These are phyloP conservation scores for Polydrusus cervinus DNA, from an alignment of 2,888 invertebrate species.

Conservation along the genomic window DNA sequence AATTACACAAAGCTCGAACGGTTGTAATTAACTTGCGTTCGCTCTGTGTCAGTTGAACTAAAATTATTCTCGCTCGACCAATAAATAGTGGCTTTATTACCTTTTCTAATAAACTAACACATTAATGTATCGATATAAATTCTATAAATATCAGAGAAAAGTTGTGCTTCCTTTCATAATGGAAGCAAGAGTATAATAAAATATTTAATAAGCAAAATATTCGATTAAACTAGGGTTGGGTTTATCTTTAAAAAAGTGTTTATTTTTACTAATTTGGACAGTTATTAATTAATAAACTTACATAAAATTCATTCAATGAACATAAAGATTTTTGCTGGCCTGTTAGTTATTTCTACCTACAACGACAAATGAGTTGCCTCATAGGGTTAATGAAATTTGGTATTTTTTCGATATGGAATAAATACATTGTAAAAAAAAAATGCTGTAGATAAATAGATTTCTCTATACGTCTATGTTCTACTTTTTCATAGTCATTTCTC, in stretches of 20 bases:
- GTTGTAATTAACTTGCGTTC: conserved; percentile 22
- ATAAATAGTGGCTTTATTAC: conserved; percentile 40
- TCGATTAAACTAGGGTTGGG: not conserved
- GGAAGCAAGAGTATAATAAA: conserved; percentile 30
- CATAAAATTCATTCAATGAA: not conserved
- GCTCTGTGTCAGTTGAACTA: conserved; percentile 18
- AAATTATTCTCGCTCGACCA: conserved; percentile 18
- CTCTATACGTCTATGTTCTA: too few species aligned
- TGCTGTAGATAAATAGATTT: too few species aligned
- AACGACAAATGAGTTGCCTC: too few species aligned
- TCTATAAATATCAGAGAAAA: conserved; percentile 51
- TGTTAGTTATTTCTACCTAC: too few species aligned
- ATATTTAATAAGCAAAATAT: conserved; percentile 34
- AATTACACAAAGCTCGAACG: conserved; percentile 14
- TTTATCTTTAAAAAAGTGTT: not conserved
- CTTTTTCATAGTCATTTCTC: too few species aligned
- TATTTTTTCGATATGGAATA: too few species aligned
- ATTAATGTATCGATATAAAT: conserved; percentile 54
- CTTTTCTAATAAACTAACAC: conserved; percentile 47
- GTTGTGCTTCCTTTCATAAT: conserved; percentile 36
- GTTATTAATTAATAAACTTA: not conserved
- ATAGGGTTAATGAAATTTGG: too few species aligned
- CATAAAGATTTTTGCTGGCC: not conserved
- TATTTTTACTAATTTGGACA: not conserved
- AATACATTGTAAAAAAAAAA: too few species aligned